Percentiles rank a stretch among this genome's conserved stretches.
Conservation (phyloP, 2,113 vertebrate genomes). For the Drymodes brunneopygia region DNA sequence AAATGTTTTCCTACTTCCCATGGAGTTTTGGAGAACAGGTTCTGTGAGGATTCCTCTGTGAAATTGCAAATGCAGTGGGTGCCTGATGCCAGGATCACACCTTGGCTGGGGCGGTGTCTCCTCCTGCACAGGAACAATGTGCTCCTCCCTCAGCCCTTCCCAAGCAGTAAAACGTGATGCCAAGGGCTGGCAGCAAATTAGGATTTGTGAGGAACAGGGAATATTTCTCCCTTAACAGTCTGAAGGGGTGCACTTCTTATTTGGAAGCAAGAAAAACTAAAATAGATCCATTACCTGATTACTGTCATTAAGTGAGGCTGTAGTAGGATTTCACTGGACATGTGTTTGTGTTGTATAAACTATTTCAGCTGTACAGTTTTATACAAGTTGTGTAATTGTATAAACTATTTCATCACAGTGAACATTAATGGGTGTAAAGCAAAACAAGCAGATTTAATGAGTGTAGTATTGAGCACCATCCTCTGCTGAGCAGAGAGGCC, state of each 20-base stretch:
- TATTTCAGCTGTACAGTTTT: neutral
- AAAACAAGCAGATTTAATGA: neutral
- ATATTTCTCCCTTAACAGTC: neutral
- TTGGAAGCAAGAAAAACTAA: neutral
- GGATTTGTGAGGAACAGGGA: neutral
- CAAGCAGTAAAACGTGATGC: neutral
- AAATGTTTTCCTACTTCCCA: neutral
- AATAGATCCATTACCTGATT: neutral
- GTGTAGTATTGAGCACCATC: neutral
- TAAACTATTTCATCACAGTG: neutral
- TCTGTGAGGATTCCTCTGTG: neutral
- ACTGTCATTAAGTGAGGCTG: neutral
- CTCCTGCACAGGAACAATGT: neutral
- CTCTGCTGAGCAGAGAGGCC: neutral
- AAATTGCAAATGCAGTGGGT: neutral
- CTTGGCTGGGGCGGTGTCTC: neutral
- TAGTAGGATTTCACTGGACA: neutral
- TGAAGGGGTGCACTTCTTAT: neutral
- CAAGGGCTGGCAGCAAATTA: neutral
- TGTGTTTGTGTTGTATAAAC: neutral
- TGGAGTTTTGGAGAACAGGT: neutral
- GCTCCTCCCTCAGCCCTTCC: neutral
- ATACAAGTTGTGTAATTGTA: neutral
- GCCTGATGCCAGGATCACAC: neutral
- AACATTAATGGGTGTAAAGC: neutral